phyloP scores from a whole-genome alignment of 1,140 invertebrate species.

The Orchestia grillus region DNA sequence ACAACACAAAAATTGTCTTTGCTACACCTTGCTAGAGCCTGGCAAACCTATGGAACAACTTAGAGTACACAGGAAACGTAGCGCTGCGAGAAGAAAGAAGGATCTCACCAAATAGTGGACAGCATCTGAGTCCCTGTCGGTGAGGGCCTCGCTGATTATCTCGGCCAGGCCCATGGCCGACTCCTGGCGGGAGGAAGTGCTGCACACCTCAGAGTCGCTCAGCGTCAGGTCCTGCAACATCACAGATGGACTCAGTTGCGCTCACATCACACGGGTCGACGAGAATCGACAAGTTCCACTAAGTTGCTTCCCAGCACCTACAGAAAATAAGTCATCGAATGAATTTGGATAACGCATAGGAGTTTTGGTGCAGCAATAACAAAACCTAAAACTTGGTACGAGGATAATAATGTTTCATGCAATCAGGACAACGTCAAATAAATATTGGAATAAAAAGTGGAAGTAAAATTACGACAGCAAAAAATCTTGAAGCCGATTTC shows the following conservation, averaged over 20 bases:
- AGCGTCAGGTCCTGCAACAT: not conserved
- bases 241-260: not conserved
- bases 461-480: not conserved
- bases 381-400: not conserved
- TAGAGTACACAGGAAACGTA: not conserved
- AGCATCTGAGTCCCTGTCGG: slow-evolving; percentile 13
- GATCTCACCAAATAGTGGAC: slow-evolving; percentile 11
- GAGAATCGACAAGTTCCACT: not conserved
- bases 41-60: not conserved
- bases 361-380: not conserved
- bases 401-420: not conserved
- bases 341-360: not conserved
- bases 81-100: not conserved
- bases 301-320: not conserved
- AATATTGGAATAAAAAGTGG: not conserved
- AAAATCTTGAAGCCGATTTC: not conserved
- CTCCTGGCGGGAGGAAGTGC: not conserved
- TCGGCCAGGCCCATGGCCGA: slow-evolving; percentile 9
- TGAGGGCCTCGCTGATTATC: slow-evolving; percentile 43
- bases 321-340: not conserved
- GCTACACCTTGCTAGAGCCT: too few species aligned
- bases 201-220: slow-evolving; percentile 6
- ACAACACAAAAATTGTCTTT: too few species aligned
- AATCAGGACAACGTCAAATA: not conserved
- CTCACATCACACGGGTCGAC: not conserved